A percentile compares a stretch with the other conserved stretches of the same genome.
These are phyloP conservation scores for Ctena decussata DNA, from an alignment of 2,888 invertebrate species.

Conservation along the genomic window DNA sequence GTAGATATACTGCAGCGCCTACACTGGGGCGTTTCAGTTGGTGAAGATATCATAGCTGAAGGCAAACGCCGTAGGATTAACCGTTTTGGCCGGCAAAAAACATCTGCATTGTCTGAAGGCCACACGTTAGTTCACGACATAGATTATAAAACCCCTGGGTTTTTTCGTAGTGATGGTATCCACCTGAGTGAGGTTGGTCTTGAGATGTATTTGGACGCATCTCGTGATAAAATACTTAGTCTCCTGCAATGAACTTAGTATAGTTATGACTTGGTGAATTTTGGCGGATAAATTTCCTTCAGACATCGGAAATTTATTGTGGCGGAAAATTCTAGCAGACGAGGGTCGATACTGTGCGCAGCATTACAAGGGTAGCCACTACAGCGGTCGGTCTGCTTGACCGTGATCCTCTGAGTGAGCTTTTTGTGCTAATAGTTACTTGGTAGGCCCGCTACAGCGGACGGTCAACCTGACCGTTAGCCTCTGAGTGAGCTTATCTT, in stretches of 20 bases:
- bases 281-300: slow-evolving; percentile 5
- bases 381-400: too few relatives aligned
- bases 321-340: slow-evolving; percentile 7
- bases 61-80: background rate
- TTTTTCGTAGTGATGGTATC: background rate
- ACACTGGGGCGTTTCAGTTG: too few relatives aligned
- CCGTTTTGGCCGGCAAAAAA: slow-evolving; percentile 2
- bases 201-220: background rate
- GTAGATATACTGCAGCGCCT: too few relatives aligned
- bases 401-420: too few relatives aligned
- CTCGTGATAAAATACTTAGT: background rate
- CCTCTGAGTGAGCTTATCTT: too few relatives aligned
- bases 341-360: slow-evolving; percentile 4
- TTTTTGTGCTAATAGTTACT: too few relatives aligned
- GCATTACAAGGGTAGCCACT: too few relatives aligned
- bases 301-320: background rate
- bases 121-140: background rate
- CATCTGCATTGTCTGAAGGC: background rate
- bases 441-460: too few relatives aligned
- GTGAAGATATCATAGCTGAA: too few relatives aligned
- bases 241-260: background rate
- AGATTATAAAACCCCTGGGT: background rate
- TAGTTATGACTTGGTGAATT: background rate
- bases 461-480: too few relatives aligned
- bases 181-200: background rate